Evolutionary conservation across 2,888 invertebrate species (phyloP).

Genomic region (Sceliomorpha sp.): DNA sequence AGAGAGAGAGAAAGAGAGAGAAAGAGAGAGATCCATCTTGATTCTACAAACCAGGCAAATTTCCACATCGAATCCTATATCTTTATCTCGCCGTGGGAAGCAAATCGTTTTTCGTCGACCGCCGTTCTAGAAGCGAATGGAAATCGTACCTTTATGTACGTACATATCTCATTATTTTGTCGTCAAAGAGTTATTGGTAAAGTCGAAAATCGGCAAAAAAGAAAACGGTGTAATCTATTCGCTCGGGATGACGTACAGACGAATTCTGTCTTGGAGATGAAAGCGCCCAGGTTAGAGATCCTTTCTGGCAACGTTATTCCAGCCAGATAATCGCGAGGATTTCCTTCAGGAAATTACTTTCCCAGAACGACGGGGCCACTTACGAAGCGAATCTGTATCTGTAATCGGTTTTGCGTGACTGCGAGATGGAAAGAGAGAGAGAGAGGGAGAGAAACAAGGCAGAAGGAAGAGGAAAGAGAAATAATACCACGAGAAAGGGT

Average conservation of each 20-base stretch:
- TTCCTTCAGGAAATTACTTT: constrained; percentile 76
- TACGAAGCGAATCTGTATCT: constrained; percentile 55
- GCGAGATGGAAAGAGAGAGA: constrained; percentile 33
- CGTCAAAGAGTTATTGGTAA: constrained; percentile 49
- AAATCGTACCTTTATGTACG: constrained; percentile 15
- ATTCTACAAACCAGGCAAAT: no score
- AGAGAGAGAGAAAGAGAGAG: no score
- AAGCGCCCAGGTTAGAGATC: constrained; percentile 61
- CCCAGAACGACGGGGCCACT: constrained; percentile 64
- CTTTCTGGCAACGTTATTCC: constrained; percentile 68
- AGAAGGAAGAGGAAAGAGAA: constrained; percentile 24
- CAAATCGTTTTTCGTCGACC: constrained; percentile 13
- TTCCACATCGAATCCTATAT: no score
- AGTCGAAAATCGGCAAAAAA: constrained; percentile 44
- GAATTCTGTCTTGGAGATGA: constrained; percentile 52
- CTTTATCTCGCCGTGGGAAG: no score
- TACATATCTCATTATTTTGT: constrained; percentile 41
- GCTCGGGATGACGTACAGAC: constrained; percentile 48
- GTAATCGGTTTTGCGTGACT: constrained; percentile 57
- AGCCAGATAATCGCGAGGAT: constrained; percentile 72
- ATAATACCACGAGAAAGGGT: constrained; percentile 47
- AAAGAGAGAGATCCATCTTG: no score
- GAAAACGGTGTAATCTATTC: constrained; percentile 54
- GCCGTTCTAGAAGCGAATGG: constrained; percentile 21
- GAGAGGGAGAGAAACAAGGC: no score